Evolutionary conservation across 2,113 vertebrate genomes (phyloP), one percentile per base, ranked within the genome.

Genomic region (Hippocampus guttulatus): DNA sequence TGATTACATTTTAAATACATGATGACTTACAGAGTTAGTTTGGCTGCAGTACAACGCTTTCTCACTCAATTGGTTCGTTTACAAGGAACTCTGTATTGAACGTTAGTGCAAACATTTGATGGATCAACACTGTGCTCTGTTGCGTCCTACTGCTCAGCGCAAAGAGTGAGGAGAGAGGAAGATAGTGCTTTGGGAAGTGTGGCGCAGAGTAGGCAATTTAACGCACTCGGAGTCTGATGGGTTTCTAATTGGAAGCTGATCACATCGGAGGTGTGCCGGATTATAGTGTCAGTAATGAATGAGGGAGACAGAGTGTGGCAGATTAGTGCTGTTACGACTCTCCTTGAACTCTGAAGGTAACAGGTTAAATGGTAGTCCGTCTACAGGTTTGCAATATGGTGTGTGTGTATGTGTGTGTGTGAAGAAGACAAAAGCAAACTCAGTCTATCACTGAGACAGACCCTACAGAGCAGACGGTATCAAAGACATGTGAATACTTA

Each of bases 191-290:
- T 60, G 78, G 77, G 86, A 87, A 85, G 84, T 87, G 45, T 23
- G 33, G 64, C 84, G 66, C 80, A 67, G 84, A 87, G 82, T 84
- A 84, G 86, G 89, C 85, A 88, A 89, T 90, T 89, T 89, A 90
- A 88, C 68, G 77, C 89, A 89, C 82, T 83, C 86, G 82, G 81
- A 72, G 79, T 83, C 85, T 89, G 87, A 89, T 90, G 82, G 84
- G 80, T 87, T 89, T 89, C 82, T 90, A 89, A 90, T 90, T 90
- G 86, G 86, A 88, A 82, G 85, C 77, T 90, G 86, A 89, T 89
- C 89, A 84, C 86, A 87, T 85, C 75, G 47, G 84, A 87, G 89
- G 85, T 86, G 84, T 74, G 86, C 84, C 81, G 88, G 86, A 89
- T 88, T 88, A 88, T 84, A 79, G 84, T 81, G 86, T 75, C 57